Percentiles rank a stretch among this genome's conserved stretches.
Conservation (phyloP, 2,113 vertebrate species). For the Shinisaurus crocodilurus region DNA sequence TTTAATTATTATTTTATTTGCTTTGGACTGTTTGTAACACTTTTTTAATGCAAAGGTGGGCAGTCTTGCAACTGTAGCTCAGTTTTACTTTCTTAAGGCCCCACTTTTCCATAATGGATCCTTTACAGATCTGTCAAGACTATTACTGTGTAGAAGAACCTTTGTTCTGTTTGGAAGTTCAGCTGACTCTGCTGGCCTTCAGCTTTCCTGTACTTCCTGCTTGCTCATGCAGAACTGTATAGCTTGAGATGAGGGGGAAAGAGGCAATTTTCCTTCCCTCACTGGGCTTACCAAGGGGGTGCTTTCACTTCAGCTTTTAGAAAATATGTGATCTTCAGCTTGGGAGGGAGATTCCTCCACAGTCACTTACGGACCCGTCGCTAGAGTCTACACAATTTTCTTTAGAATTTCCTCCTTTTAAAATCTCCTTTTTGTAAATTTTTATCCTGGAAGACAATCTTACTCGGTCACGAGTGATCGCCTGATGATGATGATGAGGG, state of each 20-base stretch:
- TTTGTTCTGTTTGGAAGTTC: slow-evolving; percentile 11
- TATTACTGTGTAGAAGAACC: not conserved
- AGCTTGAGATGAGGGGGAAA: slow-evolving; percentile 40
- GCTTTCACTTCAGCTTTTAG: slow-evolving; percentile 54
- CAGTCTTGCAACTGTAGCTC: not conserved
- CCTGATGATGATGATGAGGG: too few relatives aligned
- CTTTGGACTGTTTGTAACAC: not conserved
- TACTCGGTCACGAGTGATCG: too few relatives aligned
- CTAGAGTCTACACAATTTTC: too few relatives aligned
- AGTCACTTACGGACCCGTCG: not conserved
- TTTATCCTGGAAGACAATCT: too few relatives aligned
- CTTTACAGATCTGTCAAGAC: not conserved
- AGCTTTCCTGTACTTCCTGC: slow-evolving; percentile 64
- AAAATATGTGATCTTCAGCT: fast-evolving
- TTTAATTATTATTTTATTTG: fast-evolving
- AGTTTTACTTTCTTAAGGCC: not conserved
- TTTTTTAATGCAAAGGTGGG: not conserved
- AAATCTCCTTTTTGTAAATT: too few relatives aligned
- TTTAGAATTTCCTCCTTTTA: too few relatives aligned
- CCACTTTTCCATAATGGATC: not conserved
- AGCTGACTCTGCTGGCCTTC: slow-evolving; percentile 27
- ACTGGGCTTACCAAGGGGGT: slow-evolving; percentile 22
- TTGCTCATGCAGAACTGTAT: not conserved
- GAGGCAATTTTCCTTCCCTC: slow-evolving; percentile 47
- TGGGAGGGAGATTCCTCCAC: not conserved